These are phyloP conservation scores for Bettongia penicillata DNA, from an alignment of 2,113 vertebrate species.

Conservation along the genomic window DNA sequence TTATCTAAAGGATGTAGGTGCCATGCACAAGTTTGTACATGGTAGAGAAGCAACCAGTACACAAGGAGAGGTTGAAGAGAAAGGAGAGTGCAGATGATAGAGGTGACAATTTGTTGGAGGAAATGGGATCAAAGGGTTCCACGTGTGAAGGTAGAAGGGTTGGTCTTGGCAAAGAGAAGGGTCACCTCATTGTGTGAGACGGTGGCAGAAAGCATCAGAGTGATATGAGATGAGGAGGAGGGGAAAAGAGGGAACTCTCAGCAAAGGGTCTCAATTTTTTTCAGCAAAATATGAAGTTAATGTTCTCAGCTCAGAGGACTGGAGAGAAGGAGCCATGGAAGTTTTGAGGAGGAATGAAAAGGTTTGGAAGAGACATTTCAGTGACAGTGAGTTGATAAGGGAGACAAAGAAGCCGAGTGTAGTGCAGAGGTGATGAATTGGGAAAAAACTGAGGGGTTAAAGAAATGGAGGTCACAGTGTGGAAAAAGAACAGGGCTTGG, in stretches of 20 bases:
- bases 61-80: conserved; percentile 19
- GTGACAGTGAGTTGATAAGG: neutral
- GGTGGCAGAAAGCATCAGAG: neutral
- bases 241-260: neutral
- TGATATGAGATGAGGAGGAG: neutral
- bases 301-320: neutral
- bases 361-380: neutral
- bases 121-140: neutral
- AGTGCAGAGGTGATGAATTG: neutral
- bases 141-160: neutral
- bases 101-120: neutral
- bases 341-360: neutral
- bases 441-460: neutral
- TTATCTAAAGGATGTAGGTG: neutral
- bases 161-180: neutral
- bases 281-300: neutral
- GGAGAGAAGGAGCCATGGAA: neutral
- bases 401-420: neutral
- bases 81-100: neutral
- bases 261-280: neutral
- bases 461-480: neutral
- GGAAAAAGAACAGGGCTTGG: neutral
- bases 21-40: neutral
- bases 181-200: neutral
- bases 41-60: neutral